Base-by-base conservation (phyloP, 2,888 invertebrate species). In the Carabus problematicus region DNA sequence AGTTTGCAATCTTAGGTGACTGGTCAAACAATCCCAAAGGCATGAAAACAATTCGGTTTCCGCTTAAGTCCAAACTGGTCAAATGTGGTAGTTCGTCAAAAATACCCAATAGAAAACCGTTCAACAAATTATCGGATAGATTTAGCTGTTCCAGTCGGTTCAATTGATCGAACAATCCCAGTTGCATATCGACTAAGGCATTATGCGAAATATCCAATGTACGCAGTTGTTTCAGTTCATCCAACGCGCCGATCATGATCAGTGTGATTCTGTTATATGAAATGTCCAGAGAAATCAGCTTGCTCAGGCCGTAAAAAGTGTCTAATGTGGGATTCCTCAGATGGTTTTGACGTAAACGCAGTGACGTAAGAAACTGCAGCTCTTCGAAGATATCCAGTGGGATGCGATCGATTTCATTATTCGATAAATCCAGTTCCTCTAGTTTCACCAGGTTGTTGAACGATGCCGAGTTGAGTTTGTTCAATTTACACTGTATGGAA, bases 91-190 rank as follows among this genome's bases (percentile, higher is more conserved):
- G 67, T 64, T 71, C 41, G 45, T 73, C 72, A 63, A 75, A 74
- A 58, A 71, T 16, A 47, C 73, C 67, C 29, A 71, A 47, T 18
- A 73, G 72, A 39, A 12, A 47, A 12, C n/a, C 59, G 8, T 67
- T 47, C 3, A 75, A 62, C 43, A 66, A 9, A 60, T 75, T 75
- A 45, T 72, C 67, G 3, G 72, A 72, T 18, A 75, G 55, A 64
- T 75, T 72, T 47, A 76, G 42, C 39, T 52, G 40, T 49, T 60
- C 43, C 40, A 76, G 68, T 18, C 72, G 66, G 1, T 58, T 52
- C 42, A 72, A 64, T 49, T 71, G 62, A 70, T 76, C 76, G 39
- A 76, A 74, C 29, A 73, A 47, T 9, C 75, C 75, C 8, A 73
- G 40, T 54, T 66, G 41, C 8, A 76, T 55, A 11, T 18, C 16